These are phyloP conservation scores for Trididemnum clinides DNA, from an alignment of 23 tunicate genomes.

Conservation along the genomic window DNA sequence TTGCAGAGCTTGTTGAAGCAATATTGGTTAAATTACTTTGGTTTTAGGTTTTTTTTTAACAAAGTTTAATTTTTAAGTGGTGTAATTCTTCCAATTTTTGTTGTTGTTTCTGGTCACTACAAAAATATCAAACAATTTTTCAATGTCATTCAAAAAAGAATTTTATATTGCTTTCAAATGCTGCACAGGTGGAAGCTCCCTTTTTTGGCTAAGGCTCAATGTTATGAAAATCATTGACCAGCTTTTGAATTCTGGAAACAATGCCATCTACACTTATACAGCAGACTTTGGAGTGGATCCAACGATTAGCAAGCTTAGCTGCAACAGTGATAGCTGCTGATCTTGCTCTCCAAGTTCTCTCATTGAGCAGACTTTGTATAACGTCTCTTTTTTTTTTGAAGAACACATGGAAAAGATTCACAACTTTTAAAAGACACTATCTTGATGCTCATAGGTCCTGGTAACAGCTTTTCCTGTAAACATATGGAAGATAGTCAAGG, in stretches of 20 bases:
- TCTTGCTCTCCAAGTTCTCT: background rate
- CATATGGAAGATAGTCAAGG: background rate
- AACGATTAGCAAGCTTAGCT: background rate
- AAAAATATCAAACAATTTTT: too few relatives aligned
- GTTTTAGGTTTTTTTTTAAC: too few relatives aligned
- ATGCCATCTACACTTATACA: background rate
- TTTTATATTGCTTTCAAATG: too few relatives aligned
- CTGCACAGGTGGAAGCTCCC: background rate
- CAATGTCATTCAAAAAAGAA: background rate
- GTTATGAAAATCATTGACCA: background rate
- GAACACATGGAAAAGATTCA: background rate
- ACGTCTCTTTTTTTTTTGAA: background rate
- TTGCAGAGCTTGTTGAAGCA: too few relatives aligned
- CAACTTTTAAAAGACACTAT: background rate
- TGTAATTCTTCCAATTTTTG: too few relatives aligned
- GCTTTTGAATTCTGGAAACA: background rate
- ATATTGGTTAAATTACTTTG: too few relatives aligned
- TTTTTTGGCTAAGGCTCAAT: background rate
- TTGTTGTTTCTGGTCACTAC: too few relatives aligned
- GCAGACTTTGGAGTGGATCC: background rate
- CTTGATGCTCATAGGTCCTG: background rate
- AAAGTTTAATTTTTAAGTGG: too few relatives aligned
- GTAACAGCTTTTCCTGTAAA: too few relatives aligned
- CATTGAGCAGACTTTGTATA: background rate
- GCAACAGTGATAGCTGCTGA: background rate